These are phyloP conservation scores for Drosophila melanosoma DNA, from an alignment of 2,888 invertebrate species.

Conservation along the genomic window DNA sequence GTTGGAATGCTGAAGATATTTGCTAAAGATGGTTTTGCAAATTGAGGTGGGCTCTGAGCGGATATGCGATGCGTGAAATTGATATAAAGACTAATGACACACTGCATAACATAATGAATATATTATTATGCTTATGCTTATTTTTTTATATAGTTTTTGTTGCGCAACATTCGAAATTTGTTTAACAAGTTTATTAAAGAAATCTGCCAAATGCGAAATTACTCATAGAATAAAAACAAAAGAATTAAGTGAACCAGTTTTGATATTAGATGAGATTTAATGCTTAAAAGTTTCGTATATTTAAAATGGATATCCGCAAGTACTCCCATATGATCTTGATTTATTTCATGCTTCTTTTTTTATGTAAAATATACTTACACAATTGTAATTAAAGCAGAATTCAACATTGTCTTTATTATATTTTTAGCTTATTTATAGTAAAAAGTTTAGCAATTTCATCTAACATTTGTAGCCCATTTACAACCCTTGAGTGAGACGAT, in stretches of 20 bases:
- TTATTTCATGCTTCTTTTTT: background rate
- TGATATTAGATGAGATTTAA: background rate
- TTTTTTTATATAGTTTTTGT: conserved; percentile 2
- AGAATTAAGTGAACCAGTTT: background rate
- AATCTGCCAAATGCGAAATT: background rate
- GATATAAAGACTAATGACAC: conserved; percentile 21
- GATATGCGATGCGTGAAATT: conserved; percentile 29
- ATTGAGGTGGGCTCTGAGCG: conserved; percentile 9
- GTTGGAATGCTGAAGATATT: conserved; percentile 43
- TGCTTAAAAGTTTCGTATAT: background rate
- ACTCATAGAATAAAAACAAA: background rate
- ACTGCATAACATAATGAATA: conserved; percentile 5
- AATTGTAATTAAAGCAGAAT: background rate
- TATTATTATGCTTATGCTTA: background rate
- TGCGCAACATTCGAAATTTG: background rate
- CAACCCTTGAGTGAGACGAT: conserved; percentile 19
- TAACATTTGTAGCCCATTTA: conserved; percentile 12
- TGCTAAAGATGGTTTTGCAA: conserved; percentile 22
- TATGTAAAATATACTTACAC: background rate
- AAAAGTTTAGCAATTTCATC: background rate
- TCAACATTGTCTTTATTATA: background rate
- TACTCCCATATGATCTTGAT: background rate
- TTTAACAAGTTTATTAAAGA: background rate
- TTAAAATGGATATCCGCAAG: background rate
- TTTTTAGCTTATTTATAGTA: background rate